A percentile compares a stretch with the other conserved stretches of the same genome.
phyloP scores from a whole-genome alignment of 2,113 vertebrate genomes.

The Gavialis gangeticus region DNA sequence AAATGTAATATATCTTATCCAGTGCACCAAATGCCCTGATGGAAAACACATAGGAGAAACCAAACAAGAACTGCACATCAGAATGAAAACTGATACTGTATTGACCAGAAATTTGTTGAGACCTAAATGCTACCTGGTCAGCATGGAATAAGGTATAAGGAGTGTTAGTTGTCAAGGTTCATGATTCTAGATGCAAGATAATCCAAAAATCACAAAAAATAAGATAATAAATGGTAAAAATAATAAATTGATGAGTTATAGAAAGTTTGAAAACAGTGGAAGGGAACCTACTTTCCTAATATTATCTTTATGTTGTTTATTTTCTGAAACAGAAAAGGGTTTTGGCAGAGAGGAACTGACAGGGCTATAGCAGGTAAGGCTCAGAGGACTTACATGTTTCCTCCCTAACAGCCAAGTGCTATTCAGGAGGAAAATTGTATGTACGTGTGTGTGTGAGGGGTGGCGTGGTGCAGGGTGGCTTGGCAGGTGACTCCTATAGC shows the following conservation, averaged over 20 bases:
- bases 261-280: not conserved
- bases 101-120: not conserved
- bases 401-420: not conserved
- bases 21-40: too few species aligned
- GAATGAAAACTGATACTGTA: not conserved
- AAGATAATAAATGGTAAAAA: not conserved
- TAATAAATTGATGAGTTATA: not conserved
- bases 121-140: not conserved
- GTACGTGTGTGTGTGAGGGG: not conserved
- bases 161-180: not conserved
- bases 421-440: not conserved
- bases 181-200: not conserved
- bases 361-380: too few species aligned
- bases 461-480: fast-evolving
- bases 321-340: not conserved
- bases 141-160: not conserved
- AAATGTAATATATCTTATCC: too few species aligned
- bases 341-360: not conserved
- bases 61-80: too few species aligned
- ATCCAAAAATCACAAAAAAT: not conserved
- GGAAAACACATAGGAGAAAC: too few species aligned
- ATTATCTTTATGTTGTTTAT: not conserved
- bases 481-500: not conserved
- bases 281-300: not conserved
- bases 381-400: not conserved